Evolutionary conservation across 2,888 invertebrate genomes (phyloP).

Genomic region (Gisinianus flammeolus): DNA sequence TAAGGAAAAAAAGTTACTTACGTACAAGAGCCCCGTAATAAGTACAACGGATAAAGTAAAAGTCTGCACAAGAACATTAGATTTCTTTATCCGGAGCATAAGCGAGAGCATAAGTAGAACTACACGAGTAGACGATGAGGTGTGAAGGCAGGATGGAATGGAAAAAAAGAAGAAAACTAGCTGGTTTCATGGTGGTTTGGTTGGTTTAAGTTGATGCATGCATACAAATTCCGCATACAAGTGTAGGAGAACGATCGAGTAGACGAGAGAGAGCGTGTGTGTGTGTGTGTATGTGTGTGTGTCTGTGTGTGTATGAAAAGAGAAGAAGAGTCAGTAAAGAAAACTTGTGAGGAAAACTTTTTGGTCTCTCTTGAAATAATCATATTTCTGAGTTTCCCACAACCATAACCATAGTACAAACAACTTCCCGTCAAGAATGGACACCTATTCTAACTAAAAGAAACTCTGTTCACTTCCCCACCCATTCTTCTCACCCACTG

Average conservation of each 20-base stretch:
- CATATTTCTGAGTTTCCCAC: conserved; percentile 40
- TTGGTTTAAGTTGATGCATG: neutral
- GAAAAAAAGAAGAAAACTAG: neutral
- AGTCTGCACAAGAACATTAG: no score
- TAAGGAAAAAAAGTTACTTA: no score
- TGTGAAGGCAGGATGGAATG: no score
- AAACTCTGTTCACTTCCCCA: neutral
- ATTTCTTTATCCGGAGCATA: no score
- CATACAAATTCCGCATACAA: neutral
- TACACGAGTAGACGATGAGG: no score
- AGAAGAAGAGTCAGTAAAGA: conserved; percentile 9
- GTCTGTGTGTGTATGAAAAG: no score
- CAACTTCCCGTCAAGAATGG: conserved; percentile 39
- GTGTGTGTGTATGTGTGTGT: no score
- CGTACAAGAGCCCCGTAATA: no score
- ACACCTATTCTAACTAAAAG: conserved; percentile 28
- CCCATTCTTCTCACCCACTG: neutral
- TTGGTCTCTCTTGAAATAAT: conserved; percentile 35
- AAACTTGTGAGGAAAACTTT: conserved; percentile 21
- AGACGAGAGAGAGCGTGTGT: neutral
- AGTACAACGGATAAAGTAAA: no score
- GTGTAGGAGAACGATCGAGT: neutral
- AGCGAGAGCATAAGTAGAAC: no score
- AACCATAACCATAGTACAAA: conserved; percentile 38
- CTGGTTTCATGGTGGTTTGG: neutral